Conservation (phyloP, 1,140 invertebrate species). For the Tetramorium parvispinum region DNA sequence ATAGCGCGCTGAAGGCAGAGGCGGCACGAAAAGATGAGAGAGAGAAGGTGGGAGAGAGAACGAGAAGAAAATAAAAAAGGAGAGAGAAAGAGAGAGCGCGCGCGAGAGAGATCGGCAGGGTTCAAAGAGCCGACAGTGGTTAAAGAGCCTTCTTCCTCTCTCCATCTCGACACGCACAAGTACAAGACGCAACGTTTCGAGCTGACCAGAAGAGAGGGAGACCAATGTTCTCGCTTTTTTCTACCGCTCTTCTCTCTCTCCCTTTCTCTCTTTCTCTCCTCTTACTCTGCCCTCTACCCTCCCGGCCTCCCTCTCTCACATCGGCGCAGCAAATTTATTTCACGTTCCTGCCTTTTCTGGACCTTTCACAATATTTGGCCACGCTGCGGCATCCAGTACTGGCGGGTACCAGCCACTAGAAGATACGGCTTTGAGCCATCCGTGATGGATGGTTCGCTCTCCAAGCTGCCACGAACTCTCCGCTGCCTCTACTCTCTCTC, state of each 20-base stretch:
- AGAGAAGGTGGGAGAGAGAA: constrained; percentile 61
- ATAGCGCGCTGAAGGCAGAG: constrained; percentile 7
- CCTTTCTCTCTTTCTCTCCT: constrained; percentile 57
- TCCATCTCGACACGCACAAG: constrained; percentile 76
- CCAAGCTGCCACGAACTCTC: constrained; percentile 73
- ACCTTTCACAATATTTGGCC: constrained; percentile 86
- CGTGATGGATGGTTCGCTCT: constrained; percentile 85
- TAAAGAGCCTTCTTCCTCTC: constrained; percentile 81
- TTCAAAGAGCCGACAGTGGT: constrained; percentile 85
- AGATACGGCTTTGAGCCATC: constrained; percentile 83
- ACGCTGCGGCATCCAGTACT: constrained; percentile 78
- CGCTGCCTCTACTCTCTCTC: constrained; percentile 72
- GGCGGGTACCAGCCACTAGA: constrained; percentile 76
- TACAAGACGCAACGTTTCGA: constrained; percentile 76
- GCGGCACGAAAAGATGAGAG: constrained; percentile 45
- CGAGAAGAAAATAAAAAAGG: constrained; percentile 29
- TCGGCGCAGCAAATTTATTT: constrained; percentile 82
- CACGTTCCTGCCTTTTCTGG: constrained; percentile 85
- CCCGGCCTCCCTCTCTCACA: constrained; percentile 53
- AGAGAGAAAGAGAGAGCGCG: constrained; percentile 23
- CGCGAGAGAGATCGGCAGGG: constrained; percentile 68
- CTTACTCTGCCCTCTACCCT: constrained; percentile 22
- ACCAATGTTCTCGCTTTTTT: constrained; percentile 69
- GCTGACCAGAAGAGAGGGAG: constrained; percentile 67
- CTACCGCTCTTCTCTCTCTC: constrained; percentile 35